phyloP scores from a whole-genome alignment of 2,113 vertebrate species.

The Xenopus laevis region DNA sequence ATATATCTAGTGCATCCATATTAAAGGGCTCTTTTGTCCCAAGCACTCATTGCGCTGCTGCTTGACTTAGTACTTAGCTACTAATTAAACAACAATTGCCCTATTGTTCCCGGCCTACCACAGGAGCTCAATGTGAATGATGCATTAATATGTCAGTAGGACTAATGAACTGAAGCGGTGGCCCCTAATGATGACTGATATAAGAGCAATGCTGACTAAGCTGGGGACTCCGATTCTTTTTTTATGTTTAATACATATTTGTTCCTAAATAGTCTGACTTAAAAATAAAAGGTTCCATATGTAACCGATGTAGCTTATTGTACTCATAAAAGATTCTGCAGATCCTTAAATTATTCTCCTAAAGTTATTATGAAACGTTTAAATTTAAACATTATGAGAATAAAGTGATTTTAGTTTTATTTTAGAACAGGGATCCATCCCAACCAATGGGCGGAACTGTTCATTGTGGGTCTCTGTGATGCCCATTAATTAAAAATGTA shows the following conservation, averaged over 20 bases:
- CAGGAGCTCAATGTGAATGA: constrained; percentile 52
- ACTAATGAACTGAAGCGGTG: constrained; percentile 42
- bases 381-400: no score
- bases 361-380: no score
- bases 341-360: no score
- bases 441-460: no score
- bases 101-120: constrained; percentile 54
- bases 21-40: constrained; percentile 46
- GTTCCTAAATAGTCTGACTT: no score
- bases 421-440: no score
- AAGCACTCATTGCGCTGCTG: constrained; percentile 44
- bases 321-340: no score
- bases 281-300: no score
- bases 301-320: no score
- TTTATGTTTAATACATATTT: background rate
- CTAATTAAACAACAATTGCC: constrained; percentile 65
- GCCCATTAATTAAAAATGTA: no score
- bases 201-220: constrained; percentile 34
- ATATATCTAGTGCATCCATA: constrained; percentile 52
- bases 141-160: constrained; percentile 52
- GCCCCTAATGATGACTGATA: constrained; percentile 53
- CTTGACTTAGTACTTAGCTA: constrained; percentile 49
- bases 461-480: no score
- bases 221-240: background rate
- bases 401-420: no score